Conservation (phyloP, 2,888 invertebrate genomes). For the Pilophorus perplexus region DNA sequence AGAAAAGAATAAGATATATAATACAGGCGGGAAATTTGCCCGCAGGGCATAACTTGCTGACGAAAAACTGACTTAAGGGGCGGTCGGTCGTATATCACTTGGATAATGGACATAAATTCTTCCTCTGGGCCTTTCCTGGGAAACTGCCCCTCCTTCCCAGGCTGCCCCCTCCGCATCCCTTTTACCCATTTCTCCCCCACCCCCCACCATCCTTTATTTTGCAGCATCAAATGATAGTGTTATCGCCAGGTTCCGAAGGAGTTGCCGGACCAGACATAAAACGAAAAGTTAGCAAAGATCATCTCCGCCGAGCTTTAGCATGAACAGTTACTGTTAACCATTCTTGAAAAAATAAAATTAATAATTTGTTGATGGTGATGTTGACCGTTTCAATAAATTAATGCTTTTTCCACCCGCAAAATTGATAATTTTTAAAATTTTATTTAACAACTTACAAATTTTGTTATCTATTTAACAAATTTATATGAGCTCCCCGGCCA, state of each 20-base stretch:
- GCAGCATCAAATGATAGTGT: constrained; percentile 33
- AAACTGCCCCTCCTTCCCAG: constrained; percentile 6
- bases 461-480: too few relatives aligned
- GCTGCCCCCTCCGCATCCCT: not conserved
- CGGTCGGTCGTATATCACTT: constrained; percentile 36
- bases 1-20: constrained; percentile 27
- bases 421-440: too few relatives aligned
- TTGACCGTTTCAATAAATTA: too few relatives aligned
- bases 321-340: too few relatives aligned
- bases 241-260: constrained; percentile 18
- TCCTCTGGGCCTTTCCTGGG: not conserved
- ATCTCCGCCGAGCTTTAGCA: not conserved
- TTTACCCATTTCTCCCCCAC: constrained; percentile 1
- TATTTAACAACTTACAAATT: too few relatives aligned
- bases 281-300: constrained; percentile 23
- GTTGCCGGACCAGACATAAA: not conserved
- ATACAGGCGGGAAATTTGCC: constrained; percentile 35
- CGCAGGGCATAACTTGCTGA: constrained; percentile 40
- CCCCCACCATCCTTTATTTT: constrained; percentile 23
- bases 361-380: too few relatives aligned
- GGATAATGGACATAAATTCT: constrained; percentile 40
- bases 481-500: too few relatives aligned
- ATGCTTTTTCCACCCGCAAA: too few relatives aligned
- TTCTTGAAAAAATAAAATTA: too few relatives aligned
- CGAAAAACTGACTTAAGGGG: constrained; percentile 40